Conservation (phyloP, 2,797 vertebrate genomes). For the Chanos chanos region DNA sequence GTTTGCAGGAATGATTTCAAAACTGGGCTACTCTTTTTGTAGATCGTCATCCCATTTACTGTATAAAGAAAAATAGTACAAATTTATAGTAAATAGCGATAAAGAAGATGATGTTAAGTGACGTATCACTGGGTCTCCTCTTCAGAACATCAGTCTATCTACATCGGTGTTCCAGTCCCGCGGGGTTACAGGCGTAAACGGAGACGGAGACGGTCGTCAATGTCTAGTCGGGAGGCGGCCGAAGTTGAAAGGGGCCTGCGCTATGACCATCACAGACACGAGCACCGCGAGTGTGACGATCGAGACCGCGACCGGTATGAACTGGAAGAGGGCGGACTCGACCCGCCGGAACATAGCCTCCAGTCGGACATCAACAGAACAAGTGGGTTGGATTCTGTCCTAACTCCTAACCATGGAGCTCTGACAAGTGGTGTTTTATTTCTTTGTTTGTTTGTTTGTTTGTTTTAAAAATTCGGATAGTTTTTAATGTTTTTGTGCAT, state of each 20-base stretch:
- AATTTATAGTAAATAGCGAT: too few species aligned
- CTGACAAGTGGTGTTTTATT: background rate
- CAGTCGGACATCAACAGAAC: constrained; percentile 74
- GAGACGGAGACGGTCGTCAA: constrained; percentile 70
- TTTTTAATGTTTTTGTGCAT: too few species aligned
- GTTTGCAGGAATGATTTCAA: too few species aligned
- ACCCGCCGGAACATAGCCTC: constrained; percentile 56
- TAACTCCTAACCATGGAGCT: background rate
- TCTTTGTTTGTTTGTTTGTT: background rate
- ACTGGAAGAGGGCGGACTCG: constrained; percentile 67
- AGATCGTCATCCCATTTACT: too few species aligned
- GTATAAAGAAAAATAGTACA: too few species aligned
- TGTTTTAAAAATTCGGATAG: too few species aligned
- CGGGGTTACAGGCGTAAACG: constrained; percentile 80
- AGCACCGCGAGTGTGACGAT: constrained; percentile 45
- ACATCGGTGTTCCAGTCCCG: constrained; percentile 85
- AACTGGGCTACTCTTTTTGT: too few species aligned
- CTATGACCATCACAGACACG: constrained; percentile 64
- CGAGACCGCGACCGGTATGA: constrained; percentile 57
- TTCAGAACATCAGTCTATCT: constrained; percentile 85
- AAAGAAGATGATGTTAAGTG: too few species aligned
- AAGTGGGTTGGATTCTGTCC: constrained; percentile 70
- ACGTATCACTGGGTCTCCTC: background rate
- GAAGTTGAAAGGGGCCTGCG: constrained; percentile 64
- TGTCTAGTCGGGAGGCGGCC: constrained; percentile 65